A percentile compares a stretch with the other conserved stretches of the same genome.
phyloP scores from a whole-genome alignment of 2,888 invertebrate genomes.

The Furcula furcula region DNA sequence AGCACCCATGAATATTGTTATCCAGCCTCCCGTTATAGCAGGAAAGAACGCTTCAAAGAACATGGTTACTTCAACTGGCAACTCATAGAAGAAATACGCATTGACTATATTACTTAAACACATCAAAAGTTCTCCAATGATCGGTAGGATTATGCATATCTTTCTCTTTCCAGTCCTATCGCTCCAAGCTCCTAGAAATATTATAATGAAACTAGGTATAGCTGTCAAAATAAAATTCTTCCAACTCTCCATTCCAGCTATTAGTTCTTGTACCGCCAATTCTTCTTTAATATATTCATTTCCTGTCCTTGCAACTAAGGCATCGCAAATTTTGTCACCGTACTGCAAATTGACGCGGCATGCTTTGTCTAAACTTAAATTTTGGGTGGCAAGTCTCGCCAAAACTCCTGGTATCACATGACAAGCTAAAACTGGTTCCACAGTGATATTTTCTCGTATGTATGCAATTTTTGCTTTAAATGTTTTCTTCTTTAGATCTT shows the following conservation, averaged over 20 bases:
- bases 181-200: slow-evolving; percentile 83
- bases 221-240: slow-evolving; percentile 78
- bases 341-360: slow-evolving; percentile 90
- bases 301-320: slow-evolving; percentile 86
- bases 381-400: slow-evolving; percentile 90
- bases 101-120: slow-evolving; percentile 75
- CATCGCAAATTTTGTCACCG: slow-evolving; percentile 86
- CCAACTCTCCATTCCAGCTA: slow-evolving; percentile 79
- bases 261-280: slow-evolving; percentile 79
- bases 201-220: slow-evolving; percentile 76
- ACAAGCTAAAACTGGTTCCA: slow-evolving; percentile 84
- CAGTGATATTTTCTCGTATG: slow-evolving; percentile 82
- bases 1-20: slow-evolving; percentile 79
- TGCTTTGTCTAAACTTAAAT: slow-evolving; percentile 91
- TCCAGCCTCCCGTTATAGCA: slow-evolving; percentile 79
- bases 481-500: slow-evolving; percentile 45
- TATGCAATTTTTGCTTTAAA: slow-evolving; percentile 66
- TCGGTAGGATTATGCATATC: slow-evolving; percentile 79
- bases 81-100: slow-evolving; percentile 76
- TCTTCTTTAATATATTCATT: slow-evolving; percentile 84
- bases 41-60: slow-evolving; percentile 77
- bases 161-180: slow-evolving; percentile 81
- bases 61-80: slow-evolving; percentile 76
- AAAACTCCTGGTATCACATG: slow-evolving; percentile 83
- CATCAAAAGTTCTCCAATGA: slow-evolving; percentile 75